These are phyloP conservation scores for Schizaphis graminum DNA, from an alignment of 2,888 invertebrate species.

Conservation along the genomic window DNA sequence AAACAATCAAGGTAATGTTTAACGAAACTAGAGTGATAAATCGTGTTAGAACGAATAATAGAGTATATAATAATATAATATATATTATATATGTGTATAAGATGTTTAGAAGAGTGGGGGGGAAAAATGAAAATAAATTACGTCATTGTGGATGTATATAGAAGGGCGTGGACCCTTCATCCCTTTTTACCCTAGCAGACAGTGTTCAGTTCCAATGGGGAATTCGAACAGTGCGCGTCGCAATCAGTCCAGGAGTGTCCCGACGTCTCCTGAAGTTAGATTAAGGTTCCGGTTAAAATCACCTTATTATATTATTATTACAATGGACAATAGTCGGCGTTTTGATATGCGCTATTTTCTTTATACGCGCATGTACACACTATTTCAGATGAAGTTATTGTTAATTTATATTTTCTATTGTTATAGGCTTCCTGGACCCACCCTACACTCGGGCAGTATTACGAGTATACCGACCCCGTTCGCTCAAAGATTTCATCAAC, in stretches of 20 bases:
- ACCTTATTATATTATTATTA: slow-evolving; percentile 12
- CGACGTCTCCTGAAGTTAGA: slow-evolving; percentile 62
- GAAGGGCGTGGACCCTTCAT: slow-evolving; percentile 63
- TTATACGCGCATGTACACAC: neutral
- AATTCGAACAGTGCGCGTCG: slow-evolving; percentile 66
- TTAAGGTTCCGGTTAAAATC: slow-evolving; percentile 52
- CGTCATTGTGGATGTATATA: slow-evolving; percentile 58
- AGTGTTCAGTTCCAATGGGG: slow-evolving; percentile 65
- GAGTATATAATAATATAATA: slow-evolving; percentile 7
- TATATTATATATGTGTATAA: neutral
- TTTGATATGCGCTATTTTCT: slow-evolving; percentile 2
- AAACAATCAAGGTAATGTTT: slow-evolving; percentile 64
- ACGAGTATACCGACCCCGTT: slow-evolving; percentile 62
- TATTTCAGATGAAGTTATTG: slow-evolving; percentile 32
- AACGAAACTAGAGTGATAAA: slow-evolving; percentile 48
- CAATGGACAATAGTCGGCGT: slow-evolving; percentile 7
- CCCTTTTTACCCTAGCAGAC: slow-evolving; percentile 60
- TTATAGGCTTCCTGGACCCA: slow-evolving; percentile 64
- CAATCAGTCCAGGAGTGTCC: slow-evolving; percentile 64
- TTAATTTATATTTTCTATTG: slow-evolving; percentile 51
- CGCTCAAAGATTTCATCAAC: slow-evolving; percentile 62
- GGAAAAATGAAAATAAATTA: slow-evolving; percentile 63
- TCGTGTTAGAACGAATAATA: slow-evolving; percentile 47
- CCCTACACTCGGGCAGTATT: slow-evolving; percentile 61
- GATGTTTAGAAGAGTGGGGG: slow-evolving; percentile 3